phyloP scores from a whole-genome alignment of 1,140 invertebrate species.

The Euwallacea fornicatus region DNA sequence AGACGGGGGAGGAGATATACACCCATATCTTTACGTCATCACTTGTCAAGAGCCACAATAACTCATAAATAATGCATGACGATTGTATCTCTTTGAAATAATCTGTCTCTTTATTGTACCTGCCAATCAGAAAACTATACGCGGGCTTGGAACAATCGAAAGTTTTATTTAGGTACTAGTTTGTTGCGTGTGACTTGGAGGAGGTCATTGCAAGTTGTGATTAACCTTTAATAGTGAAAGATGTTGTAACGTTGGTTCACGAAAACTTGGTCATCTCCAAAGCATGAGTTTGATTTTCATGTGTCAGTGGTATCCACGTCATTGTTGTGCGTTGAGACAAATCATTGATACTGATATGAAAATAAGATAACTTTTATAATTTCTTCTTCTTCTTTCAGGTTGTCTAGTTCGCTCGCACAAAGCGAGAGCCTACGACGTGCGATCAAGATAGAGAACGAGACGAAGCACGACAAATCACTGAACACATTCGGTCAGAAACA shows the following conservation, averaged over 20 bases:
- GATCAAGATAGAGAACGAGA: conserved; percentile 24
- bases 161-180: no score
- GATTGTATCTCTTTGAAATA: conserved; percentile 30
- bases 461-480: conserved; percentile 32
- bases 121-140: conserved; percentile 20
- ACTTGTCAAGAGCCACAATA: conserved; percentile 32
- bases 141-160: not conserved
- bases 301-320: not conserved
- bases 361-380: conserved; percentile 22
- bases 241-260: no score
- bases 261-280: no score
- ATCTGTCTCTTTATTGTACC: conserved; percentile 28
- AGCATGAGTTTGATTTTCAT: no score
- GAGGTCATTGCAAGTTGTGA: no score
- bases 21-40: conserved; percentile 34
- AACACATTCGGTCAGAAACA: conserved; percentile 33
- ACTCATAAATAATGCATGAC: conserved; percentile 29
- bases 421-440: conserved; percentile 20
- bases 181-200: no score
- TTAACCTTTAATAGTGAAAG: no score
- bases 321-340: conserved; percentile 5
- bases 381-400: conserved; percentile 25
- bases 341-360: conserved; percentile 17
- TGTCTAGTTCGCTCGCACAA: conserved; percentile 19
- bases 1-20: conserved; percentile 32